Evolutionary conservation across 2,113 vertebrate species (phyloP).

Genomic region (Glareola pratincola): DNA sequence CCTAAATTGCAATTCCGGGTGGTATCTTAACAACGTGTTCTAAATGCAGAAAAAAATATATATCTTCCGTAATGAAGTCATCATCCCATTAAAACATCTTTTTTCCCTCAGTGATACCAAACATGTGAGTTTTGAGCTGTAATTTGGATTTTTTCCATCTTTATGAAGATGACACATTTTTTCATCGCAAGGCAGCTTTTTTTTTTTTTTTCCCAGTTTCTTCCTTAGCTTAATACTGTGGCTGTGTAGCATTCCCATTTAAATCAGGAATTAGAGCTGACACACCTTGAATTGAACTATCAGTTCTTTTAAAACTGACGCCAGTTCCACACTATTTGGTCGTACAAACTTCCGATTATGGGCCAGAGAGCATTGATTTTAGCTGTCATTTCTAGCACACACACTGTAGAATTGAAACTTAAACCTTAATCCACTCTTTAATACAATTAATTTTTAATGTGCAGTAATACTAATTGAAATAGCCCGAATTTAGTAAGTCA

Average conservation of each 20-base stretch:
- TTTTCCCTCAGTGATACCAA: slow-evolving; percentile 28
- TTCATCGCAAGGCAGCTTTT: slow-evolving; percentile 15
- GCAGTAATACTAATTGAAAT: slow-evolving; percentile 97
- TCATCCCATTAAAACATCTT: slow-evolving; percentile 45
- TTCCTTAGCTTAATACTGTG: slow-evolving; percentile 8
- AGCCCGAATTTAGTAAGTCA: slow-evolving; percentile 87
- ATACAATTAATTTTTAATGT: slow-evolving; percentile 98
- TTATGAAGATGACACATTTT: not conserved
- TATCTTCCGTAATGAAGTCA: slow-evolving; percentile 38
- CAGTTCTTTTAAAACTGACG: slow-evolving; percentile 69
- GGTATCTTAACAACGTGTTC: not conserved
- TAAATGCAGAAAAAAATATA: not conserved
- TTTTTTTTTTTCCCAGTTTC: not conserved
- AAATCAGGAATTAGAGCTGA: slow-evolving; percentile 63
- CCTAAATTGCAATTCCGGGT: not conserved
- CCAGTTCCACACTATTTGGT: slow-evolving; percentile 49
- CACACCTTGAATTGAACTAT: slow-evolving; percentile 69
- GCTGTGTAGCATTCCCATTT: slow-evolving; percentile 17
- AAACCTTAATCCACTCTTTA: slow-evolving; percentile 91
- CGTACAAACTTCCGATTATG: slow-evolving; percentile 63
- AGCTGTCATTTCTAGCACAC: slow-evolving; percentile 84
- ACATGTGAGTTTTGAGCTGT: not conserved
- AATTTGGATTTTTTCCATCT: slow-evolving; percentile 33
- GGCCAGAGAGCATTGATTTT: slow-evolving; percentile 80
- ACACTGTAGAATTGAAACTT: slow-evolving; percentile 83